A percentile compares a stretch with the other conserved stretches of the same genome.
These are phyloP conservation scores for Metaphire vulgaris DNA, from an alignment of 1,140 invertebrate genomes.

Conservation along the genomic window DNA sequence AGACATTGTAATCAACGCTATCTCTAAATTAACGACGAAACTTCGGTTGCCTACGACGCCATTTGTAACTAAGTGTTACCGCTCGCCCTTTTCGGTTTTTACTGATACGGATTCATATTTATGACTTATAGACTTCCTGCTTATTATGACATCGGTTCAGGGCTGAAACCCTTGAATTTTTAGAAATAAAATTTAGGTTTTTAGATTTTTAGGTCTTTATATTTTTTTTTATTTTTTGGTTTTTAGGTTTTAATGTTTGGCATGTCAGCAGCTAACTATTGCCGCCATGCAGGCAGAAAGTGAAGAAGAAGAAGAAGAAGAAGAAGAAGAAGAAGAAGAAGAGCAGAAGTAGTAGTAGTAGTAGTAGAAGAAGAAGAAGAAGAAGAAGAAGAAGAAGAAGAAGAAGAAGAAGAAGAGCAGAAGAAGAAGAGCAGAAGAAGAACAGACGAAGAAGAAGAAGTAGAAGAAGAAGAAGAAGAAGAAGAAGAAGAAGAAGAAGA, in stretches of 20 bases:
- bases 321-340: background rate
- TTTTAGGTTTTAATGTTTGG: too few species aligned
- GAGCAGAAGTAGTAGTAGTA: background rate
- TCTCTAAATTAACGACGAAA: background rate
- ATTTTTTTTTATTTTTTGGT: too few species aligned
- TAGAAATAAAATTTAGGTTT: too few species aligned
- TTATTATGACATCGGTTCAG: background rate
- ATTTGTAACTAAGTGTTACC: too few species aligned
- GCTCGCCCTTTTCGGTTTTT: too few species aligned
- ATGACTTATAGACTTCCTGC: too few species aligned
- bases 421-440: background rate
- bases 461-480: background rate
- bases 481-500: background rate
- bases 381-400: background rate
- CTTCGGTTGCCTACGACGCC: background rate
- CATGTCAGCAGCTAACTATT: too few species aligned
- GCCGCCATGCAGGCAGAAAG: too few species aligned
- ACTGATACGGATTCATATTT: too few species aligned
- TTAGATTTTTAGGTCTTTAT: too few species aligned
- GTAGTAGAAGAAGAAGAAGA: background rate
- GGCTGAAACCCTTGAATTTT: background rate
- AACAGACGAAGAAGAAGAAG: background rate
- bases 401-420: background rate
- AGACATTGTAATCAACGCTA: background rate
- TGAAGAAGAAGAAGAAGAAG: background rate